Conservation (phyloP, 2,888 invertebrate genomes). For the Cerastis leucographa region DNA sequence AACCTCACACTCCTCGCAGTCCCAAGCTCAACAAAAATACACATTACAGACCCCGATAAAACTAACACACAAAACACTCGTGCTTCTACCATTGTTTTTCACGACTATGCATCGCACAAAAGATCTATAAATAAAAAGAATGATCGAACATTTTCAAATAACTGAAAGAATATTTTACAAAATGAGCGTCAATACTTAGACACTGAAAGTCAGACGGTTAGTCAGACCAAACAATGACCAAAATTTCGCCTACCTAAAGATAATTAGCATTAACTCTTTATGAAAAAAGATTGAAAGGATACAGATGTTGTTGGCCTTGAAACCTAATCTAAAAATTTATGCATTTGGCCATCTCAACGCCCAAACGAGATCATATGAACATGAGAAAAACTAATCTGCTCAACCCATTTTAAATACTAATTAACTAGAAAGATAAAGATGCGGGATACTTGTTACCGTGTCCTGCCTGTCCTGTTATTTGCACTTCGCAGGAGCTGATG, state of each 20-base stretch:
- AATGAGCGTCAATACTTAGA: slow-evolving; percentile 23
- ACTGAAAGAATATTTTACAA: slow-evolving; percentile 21
- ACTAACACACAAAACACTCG: slow-evolving; percentile 21
- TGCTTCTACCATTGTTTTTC: slow-evolving; percentile 24
- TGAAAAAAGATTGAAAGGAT: slow-evolving; percentile 20
- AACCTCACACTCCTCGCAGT: slow-evolving; percentile 30
- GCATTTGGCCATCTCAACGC: slow-evolving; percentile 48
- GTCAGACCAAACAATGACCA: slow-evolving; percentile 10
- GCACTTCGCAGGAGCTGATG: too few species aligned
- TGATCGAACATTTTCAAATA: slow-evolving; percentile 27
- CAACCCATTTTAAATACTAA: slow-evolving; percentile 21
- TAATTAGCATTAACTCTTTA: slow-evolving; percentile 8
- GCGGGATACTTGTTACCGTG: too few species aligned
- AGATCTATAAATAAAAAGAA: slow-evolving; percentile 33
- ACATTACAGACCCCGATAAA: slow-evolving; percentile 21
- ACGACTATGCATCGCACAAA: slow-evolving; percentile 27
- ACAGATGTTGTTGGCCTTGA: slow-evolving; percentile 51
- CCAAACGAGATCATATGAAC: slow-evolving; percentile 44
- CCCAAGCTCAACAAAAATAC: slow-evolving; percentile 28
- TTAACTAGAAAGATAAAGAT: slow-evolving; percentile 34
- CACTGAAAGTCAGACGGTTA: slow-evolving; percentile 32
- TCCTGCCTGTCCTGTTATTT: too few species aligned
- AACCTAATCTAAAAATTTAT: slow-evolving; percentile 52
- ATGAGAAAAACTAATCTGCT: slow-evolving; percentile 38
- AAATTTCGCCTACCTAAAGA: not conserved